These are phyloP conservation scores for Moxostoma hubbsi DNA, from an alignment of 2,797 vertebrate genomes.

Conservation along the genomic window DNA sequence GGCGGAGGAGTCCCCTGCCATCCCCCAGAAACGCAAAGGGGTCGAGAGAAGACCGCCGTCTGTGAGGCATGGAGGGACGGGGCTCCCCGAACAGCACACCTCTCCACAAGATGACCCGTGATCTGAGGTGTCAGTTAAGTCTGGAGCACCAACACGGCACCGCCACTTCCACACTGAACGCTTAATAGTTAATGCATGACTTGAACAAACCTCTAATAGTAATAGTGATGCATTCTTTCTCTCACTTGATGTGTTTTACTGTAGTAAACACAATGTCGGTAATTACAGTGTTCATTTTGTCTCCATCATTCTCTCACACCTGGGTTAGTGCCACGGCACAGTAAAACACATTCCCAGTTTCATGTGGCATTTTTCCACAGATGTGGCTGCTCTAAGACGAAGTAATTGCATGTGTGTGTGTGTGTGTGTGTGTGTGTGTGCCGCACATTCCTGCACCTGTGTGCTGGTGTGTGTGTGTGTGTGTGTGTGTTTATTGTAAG, in stretches of 20 bases:
- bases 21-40: too few relatives aligned
- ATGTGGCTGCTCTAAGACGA: constrained; percentile 34
- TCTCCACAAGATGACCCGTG: too few relatives aligned
- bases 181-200: background rate
- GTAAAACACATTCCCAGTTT: constrained; percentile 37
- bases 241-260: background rate
- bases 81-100: too few relatives aligned
- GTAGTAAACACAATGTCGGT: background rate
- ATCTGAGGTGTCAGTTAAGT: too few relatives aligned
- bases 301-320: constrained; percentile 10
- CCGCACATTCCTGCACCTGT: constrained; percentile 40
- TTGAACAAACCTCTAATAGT: background rate
- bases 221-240: background rate
- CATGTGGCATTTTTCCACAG: constrained; percentile 38
- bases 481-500: constrained; percentile 22
- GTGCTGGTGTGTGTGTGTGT: constrained; percentile 34
- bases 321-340: constrained; percentile 15
- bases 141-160: background rate
- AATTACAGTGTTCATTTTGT: background rate
- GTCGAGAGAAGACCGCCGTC: too few relatives aligned
- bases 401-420: constrained; percentile 35
- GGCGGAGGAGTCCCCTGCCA: too few relatives aligned
- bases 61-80: too few relatives aligned
- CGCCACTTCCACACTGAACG: background rate
- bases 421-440: constrained; percentile 25